A percentile compares a stretch with the other conserved stretches of the same genome.
These are phyloP conservation scores for Nomada fabriciana DNA, from an alignment of 2,888 invertebrate genomes.

Conservation along the genomic window DNA sequence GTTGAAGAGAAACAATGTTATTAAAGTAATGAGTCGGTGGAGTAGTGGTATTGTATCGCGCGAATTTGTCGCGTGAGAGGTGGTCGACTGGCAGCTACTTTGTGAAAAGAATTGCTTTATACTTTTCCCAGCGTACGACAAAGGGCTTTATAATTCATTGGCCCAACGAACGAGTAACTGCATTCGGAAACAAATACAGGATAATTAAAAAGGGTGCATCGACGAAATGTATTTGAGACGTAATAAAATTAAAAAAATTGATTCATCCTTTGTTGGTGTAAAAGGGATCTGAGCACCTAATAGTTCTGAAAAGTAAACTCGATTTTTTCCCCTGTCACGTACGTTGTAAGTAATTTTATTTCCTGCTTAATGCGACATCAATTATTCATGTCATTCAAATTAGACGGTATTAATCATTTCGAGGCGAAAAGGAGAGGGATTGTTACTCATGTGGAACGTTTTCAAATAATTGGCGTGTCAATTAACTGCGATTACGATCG, in stretches of 20 bases:
- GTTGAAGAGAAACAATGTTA: not conserved
- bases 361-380: not conserved
- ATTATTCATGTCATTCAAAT: not conserved
- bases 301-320: not conserved
- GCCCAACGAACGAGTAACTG: constrained; percentile 33
- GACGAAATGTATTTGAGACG: constrained; percentile 37
- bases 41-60: not conserved
- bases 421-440: not conserved
- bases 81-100: not conserved
- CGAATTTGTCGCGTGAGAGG: not conserved
- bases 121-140: constrained; percentile 22
- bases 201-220: constrained; percentile 30
- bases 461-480: not conserved
- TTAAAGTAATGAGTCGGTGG: not conserved
- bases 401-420: not conserved
- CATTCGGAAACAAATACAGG: constrained; percentile 36
- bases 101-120: constrained; percentile 34
- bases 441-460: no score
- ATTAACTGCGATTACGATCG: constrained; percentile 8
- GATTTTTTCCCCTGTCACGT: not conserved
- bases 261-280: not conserved
- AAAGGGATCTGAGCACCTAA: not conserved
- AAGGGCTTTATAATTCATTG: constrained; percentile 45
- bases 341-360: not conserved
- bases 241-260: constrained; percentile 7